A percentile compares a stretch with the other conserved stretches of the same genome.
Conservation (phyloP, 2,113 vertebrate species). For the Cavia aperea region DNA sequence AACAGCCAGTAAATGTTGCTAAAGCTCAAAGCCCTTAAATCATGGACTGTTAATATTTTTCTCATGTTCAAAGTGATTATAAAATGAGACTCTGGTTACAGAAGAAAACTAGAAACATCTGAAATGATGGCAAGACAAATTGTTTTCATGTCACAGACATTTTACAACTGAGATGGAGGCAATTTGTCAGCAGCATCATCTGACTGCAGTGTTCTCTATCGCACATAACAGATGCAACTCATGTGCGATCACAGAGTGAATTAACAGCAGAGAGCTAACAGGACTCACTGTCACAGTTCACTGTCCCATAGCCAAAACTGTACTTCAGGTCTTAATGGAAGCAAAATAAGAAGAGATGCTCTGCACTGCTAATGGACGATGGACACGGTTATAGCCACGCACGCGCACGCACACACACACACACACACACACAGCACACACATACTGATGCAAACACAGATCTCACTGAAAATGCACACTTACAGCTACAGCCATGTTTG, state of each 20-base stretch:
- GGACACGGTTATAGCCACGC: not conserved
- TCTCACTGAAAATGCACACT: not conserved
- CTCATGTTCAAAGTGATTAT: constrained; percentile 15
- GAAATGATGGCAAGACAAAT: constrained; percentile 45
- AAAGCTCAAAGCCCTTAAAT: not conserved
- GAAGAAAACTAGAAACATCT: constrained; percentile 44
- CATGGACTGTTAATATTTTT: constrained; percentile 15
- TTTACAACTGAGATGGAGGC: not conserved
- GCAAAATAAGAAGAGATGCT: not conserved
- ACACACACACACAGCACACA: too few relatives aligned
- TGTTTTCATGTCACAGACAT: not conserved
- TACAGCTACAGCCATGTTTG: not conserved
- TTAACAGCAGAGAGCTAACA: not conserved
- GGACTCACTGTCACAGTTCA: not conserved
- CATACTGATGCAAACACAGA: not conserved
- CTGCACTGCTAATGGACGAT: not conserved
- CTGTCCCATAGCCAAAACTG: not conserved
- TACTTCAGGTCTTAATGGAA: not conserved
- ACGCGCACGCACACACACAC: not conserved
- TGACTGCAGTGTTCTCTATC: not conserved
- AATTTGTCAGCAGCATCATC: not conserved
- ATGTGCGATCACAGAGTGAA: not conserved
- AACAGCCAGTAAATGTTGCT: not conserved
- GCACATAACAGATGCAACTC: not conserved
- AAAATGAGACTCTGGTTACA: constrained; percentile 43